Percentiles rank a stretch among this genome's conserved stretches.
Evolutionary conservation across 2,797 vertebrate genomes (phyloP).

Genomic region (Choloepus didactylus): DNA sequence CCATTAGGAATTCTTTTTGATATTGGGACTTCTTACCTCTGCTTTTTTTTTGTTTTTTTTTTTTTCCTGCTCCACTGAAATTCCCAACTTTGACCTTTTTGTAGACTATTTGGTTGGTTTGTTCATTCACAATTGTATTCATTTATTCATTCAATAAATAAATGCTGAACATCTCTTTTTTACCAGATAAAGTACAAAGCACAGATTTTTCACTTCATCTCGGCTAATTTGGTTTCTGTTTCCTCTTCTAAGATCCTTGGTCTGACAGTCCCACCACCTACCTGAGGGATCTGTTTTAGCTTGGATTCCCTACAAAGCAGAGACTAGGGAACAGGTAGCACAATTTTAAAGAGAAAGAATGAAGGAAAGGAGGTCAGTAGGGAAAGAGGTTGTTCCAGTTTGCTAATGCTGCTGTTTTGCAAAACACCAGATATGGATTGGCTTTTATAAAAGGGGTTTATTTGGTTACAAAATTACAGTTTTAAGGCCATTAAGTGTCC

Average conservation of each 20-base stretch:
- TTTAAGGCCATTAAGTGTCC: too few species aligned
- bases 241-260: background rate
- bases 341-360: accelerated
- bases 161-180: background rate
- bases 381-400: background rate
- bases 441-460: too few species aligned
- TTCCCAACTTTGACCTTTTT: background rate
- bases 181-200: background rate
- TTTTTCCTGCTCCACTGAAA: background rate
- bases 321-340: background rate
- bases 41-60: background rate
- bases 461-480: too few species aligned
- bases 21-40: background rate
- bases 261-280: background rate
- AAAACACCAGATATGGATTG: too few species aligned
- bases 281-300: background rate
- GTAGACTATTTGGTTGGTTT: background rate
- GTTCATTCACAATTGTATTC: background rate
- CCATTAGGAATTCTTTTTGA: accelerated
- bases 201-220: background rate
- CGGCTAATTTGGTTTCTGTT: background rate
- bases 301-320: background rate
- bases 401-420: too few species aligned
- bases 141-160: background rate
- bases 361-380: too few species aligned